Base-by-base conservation (phyloP, 1,140 invertebrate species). In the Brachionus rubens region DNA sequence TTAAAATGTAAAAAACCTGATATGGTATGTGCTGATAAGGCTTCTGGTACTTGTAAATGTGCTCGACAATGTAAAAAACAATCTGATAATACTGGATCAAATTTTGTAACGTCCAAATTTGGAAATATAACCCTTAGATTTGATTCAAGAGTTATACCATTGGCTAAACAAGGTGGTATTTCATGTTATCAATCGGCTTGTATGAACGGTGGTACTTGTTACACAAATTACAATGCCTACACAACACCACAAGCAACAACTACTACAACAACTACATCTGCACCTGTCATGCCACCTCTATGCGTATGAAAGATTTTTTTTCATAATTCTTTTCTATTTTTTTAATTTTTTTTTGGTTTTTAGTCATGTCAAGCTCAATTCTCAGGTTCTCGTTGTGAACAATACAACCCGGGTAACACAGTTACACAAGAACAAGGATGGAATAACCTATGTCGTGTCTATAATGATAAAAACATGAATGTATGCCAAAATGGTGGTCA, bases 381-480 rank as follows among this genome's bases (percentile, higher is more conserved):
- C 28, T 72, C 43, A 26, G 68, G 68, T 21, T 72, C 68, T 28
- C 21, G 68, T 21, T 72, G 68, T 41, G 68, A 72, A 72, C 41
- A 50, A 24, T 72, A 50, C 68, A 72, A 54, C 16, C 28, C 68
- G 3, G 36, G 30, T 16, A 50, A 50, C 12, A 19, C 28, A 14
- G 36, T 21, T 7, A n/a, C 36, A 9, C 36, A 65, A 65, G 36
- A n/a, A n/a, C n/a, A 65, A 36, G 68, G 68, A 72, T 72, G 68
- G 68, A 72, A 72, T 54, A 72, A 72, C 19, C 41, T 72, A 24
- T 72, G 68, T 6, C 68, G 68, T 12, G 68, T 72, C 21, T 72
- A 72, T n/a, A 72, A 72, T 41, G 68, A 72, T 48, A 48, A 54
- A 72, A 72, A 72, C 41, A 72, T 72, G 68, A 72, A 72, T 33